Conservation (phyloP, 2,888 invertebrate genomes). For the Macaria liturata region DNA sequence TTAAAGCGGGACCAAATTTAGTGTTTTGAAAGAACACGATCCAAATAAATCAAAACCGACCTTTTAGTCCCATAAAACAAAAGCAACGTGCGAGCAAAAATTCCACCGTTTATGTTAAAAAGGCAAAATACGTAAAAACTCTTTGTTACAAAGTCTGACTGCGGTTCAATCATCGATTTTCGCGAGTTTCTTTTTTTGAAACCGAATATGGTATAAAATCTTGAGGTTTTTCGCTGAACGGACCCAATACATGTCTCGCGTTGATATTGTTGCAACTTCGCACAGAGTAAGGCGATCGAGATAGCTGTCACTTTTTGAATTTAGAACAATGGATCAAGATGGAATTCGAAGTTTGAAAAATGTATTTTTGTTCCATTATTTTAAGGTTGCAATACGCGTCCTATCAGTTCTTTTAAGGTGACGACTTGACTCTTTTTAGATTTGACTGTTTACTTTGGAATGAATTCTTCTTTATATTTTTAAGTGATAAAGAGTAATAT, state of each 20-base stretch:
- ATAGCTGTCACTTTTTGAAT: neutral
- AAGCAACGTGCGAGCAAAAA: neutral
- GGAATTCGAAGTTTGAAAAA: neutral
- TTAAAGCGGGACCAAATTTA: no score
- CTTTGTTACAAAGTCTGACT: conserved; percentile 13
- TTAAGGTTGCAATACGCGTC: no score
- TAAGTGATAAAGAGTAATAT: no score
- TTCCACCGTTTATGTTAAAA: conserved; percentile 11
- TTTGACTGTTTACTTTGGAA: no score
- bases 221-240: conserved; percentile 26
- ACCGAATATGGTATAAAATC: conserved; percentile 28
- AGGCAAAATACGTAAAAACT: conserved; percentile 10
- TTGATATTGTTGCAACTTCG: neutral
- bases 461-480: no score
- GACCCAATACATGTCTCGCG: neutral
- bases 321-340: neutral
- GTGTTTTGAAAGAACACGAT: no score
- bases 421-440: no score
- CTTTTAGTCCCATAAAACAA: neutral
- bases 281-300: neutral
- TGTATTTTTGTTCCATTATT: neutral
- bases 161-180: conserved; percentile 14
- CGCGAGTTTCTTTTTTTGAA: conserved; percentile 9
- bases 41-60: no score
- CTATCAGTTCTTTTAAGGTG: no score